Evolutionary conservation across 37 sponge, comb jelly and placozoan genomes (phyloP), one percentile per base, ranked within the genome.

Genomic region (Ianthella basta): DNA sequence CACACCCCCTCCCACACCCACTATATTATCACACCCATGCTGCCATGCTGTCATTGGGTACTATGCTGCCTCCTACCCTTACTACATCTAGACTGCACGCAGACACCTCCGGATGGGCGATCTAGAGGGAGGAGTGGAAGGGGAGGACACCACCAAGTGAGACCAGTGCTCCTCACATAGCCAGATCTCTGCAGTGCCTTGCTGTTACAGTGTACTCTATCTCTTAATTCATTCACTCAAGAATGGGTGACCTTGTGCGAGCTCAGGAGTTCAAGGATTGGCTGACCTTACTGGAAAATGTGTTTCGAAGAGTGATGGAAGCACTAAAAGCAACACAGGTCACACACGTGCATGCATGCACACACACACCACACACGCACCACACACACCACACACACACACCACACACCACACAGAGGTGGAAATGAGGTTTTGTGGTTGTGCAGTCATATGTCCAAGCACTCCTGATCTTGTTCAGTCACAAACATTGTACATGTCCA

Each of bases 161-260:
- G 78, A 44, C 50, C 6, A 44, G 6, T 44, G 50, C 8, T n/a
- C n/a, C n/a, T n/a, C n/a, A n/a, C n/a, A n/a, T n/a, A n/a, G n/a
- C n/a, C n/a, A n/a, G n/a, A n/a, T n/a, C n/a, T n/a, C n/a, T n/a
- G n/a, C n/a, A n/a, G n/a, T n/a, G n/a, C n/a, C n/a, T n/a, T 44
- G 50, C 50, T 44, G 50, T 44, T 70, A 29, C 29, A 66, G 23
- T 66, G 68, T 66, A 66, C 13, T 14, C 27, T 24, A 2, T 70
- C 72, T 75, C 44, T 38, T 75, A 12, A 40, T 1, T 30, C n/a
- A 18, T 32, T 30, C 13, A 10, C 40, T 21, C n/a, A 27, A 86
- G 83, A 5, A 38, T 92, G 37, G 91, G 88, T 81, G 93, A 95
- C 50, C 81, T 20, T 30, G 90, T 95, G 81, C 79, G 94, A 23